Evolutionary conservation across 2,113 vertebrate genomes (phyloP).

Genomic region (Lontra canadensis): DNA sequence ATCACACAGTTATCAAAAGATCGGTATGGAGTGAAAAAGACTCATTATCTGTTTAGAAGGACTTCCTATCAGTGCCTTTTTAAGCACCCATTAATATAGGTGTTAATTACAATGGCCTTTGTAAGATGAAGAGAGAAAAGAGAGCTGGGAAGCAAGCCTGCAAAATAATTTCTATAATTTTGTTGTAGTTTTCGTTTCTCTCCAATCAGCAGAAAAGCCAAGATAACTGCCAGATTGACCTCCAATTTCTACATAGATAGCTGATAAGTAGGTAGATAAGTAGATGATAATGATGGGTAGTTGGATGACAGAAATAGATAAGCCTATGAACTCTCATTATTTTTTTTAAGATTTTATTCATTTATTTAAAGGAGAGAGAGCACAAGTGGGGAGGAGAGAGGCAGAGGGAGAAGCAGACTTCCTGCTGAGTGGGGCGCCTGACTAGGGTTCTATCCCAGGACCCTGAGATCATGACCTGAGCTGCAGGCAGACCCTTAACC

Average conservation of each 20-base stretch:
- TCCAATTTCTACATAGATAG: neutral
- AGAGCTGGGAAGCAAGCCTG: neutral
- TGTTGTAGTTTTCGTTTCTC: neutral
- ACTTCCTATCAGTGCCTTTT: neutral
- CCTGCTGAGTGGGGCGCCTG: fast-evolving
- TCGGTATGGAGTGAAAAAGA: neutral
- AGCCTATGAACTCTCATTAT: neutral
- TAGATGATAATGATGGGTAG: neutral
- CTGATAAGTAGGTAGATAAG: neutral
- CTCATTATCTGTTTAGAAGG: neutral
- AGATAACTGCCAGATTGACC: neutral
- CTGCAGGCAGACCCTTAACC: no score
- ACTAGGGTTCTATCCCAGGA: no score
- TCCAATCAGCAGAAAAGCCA: neutral
- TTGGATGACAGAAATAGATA: neutral
- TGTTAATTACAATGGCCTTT: neutral
- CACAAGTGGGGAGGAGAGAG: neutral
- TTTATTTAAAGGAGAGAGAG: neutral
- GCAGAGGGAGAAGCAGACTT: neutral
- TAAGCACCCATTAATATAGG: neutral
- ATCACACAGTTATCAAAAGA: neutral
- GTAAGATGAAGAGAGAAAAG: neutral
- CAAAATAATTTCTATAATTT: neutral
- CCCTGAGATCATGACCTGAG: no score
- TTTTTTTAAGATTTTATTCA: neutral